These are phyloP conservation scores for Podilymbus podiceps DNA, from an alignment of 2,113 vertebrate species.

Conservation along the genomic window DNA sequence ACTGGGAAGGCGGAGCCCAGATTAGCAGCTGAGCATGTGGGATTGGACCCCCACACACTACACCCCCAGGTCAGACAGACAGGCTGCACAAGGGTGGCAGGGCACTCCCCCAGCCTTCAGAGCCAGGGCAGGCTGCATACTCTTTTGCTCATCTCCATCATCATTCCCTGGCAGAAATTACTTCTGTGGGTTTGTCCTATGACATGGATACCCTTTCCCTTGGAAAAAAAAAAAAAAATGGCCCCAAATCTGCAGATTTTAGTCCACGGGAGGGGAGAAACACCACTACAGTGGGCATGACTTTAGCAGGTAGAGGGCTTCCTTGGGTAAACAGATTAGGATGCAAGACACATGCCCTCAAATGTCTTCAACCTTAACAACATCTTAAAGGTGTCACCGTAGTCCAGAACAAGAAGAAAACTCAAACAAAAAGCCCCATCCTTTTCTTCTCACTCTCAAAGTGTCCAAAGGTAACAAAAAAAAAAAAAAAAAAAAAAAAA, in stretches of 20 bases:
- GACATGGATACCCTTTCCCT: background rate
- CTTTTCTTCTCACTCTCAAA: background rate
- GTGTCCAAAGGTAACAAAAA: background rate
- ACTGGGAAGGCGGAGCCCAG: background rate
- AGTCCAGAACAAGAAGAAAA: background rate
- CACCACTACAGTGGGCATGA: background rate
- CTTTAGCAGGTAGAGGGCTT: background rate
- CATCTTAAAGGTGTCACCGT: background rate
- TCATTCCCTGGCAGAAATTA: background rate
- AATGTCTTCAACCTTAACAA: background rate
- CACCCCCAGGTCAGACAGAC: background rate
- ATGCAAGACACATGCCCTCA: background rate
- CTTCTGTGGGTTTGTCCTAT: background rate
- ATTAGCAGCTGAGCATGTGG: background rate
- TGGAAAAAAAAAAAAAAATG: background rate
- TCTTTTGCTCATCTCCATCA: background rate
- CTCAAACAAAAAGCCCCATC: background rate
- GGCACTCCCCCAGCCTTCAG: background rate
- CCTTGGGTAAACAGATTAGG: background rate
- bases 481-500: background rate
- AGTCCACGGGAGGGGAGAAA: background rate
- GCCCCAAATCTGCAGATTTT: background rate
- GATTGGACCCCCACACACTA: background rate
- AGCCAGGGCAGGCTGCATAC: background rate
- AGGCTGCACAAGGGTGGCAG: background rate